Evolutionary conservation across 2,888 invertebrate species (phyloP), one percentile per base, ranked within the genome.

Genomic region (Leptothorax acervorum): DNA sequence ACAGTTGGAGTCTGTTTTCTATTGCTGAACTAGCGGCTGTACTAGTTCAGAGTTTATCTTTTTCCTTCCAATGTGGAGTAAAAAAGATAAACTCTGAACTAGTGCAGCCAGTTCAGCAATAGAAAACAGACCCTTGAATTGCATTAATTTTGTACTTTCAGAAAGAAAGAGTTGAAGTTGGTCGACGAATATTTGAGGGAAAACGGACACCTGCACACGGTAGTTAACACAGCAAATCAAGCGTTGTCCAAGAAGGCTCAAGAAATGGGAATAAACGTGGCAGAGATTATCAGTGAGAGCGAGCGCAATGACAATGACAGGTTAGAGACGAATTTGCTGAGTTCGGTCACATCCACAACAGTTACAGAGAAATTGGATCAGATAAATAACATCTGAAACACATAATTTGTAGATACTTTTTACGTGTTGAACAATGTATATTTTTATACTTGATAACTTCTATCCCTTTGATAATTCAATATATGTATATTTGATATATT

Each of bases 81-180:
- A 23, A 23, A 23, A 23, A 23, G 23, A 23, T 0, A 23, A n/a
- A n/a, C n/a, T n/a, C 23, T 23, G 23, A 23, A 23, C 23, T 23
- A 23, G 23, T 23, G 23, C 23, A 23, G 23, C 23, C 23, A 23
- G 23, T 23, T 23, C 23, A 23, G 23, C 23, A 0, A 23, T 23
- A 23, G 23, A 23, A 23, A 23, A 23, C 23, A 23, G 23, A 23
- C 23, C 23, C 23, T 23, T 23, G 23, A 23, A 66, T 70, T 11
- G 6, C 12, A 31, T 12, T 42, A 35, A 62, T 55, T 79, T 31
- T 66, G 1, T 45, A 70, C 81, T 88, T 86, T 3, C 66, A 93
- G 93, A 85, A 90, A 90, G 23, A 83, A 74, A 45, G 92, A 93
- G 78, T 65, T 93, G 28, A 63, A 73, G 0, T 35, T 71, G 31